phyloP scores from a whole-genome alignment of 2,888 invertebrate genomes.

The Ormyrus pomaceus region DNA sequence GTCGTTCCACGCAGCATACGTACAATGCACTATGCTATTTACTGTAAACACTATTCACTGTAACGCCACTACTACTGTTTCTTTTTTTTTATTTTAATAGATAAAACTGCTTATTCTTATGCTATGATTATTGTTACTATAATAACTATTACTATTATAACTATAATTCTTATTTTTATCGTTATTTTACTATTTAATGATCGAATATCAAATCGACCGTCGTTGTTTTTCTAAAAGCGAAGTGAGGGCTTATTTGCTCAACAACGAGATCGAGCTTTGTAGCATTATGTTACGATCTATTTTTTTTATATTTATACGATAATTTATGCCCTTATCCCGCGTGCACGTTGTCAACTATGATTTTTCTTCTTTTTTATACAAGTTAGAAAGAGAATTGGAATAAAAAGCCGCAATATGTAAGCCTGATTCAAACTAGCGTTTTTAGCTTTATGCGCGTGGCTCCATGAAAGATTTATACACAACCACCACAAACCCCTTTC shows the following conservation, averaged over 20 bases:
- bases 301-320: conserved; percentile 40
- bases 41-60: conserved; percentile 37
- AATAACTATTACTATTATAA: conserved; percentile 54
- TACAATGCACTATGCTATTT: conserved; percentile 6
- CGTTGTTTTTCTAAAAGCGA: conserved; percentile 31
- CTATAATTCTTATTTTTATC: conserved; percentile 56
- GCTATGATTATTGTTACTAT: conserved; percentile 54
- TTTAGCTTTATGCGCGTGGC: conserved; percentile 48
- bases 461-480: conserved; percentile 43
- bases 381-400: conserved; percentile 27
- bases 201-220: conserved; percentile 14
- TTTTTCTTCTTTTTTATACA: conserved; percentile 33
- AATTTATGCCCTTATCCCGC: conserved; percentile 13
- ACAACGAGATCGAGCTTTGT: conserved; percentile 19
- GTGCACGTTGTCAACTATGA: conserved; percentile 44
- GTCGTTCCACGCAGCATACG: conserved; percentile 1
- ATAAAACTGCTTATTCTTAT: conserved; percentile 34
- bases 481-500: conserved; percentile 48
- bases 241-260: conserved; percentile 13
- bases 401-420: conserved; percentile 33
- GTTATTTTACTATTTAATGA: conserved; percentile 42
- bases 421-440: conserved; percentile 45
- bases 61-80: conserved; percentile 41
- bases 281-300: conserved; percentile 28
- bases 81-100: conserved; percentile 40